phyloP scores from a whole-genome alignment of 2,797 vertebrate genomes.

The Gadopsis marmoratus region DNA sequence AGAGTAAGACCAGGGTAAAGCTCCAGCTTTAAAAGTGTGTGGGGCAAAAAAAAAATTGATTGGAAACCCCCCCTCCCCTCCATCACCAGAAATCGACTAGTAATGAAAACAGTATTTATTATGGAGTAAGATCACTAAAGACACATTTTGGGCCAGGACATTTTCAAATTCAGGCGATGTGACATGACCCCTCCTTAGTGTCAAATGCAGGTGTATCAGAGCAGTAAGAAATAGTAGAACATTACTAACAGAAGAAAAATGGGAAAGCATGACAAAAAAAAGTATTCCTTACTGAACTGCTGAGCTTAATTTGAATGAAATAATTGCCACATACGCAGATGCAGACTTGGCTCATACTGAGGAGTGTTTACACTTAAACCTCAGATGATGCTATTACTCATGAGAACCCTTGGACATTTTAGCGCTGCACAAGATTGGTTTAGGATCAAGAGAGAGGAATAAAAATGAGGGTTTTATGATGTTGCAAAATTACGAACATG shows the following conservation, averaged over 20 bases:
- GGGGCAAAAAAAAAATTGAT: background rate
- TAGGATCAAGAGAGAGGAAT: slow-evolving; percentile 30
- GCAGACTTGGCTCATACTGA: slow-evolving; percentile 42
- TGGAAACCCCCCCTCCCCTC: background rate
- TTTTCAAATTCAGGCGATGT: background rate
- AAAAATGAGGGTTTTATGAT: slow-evolving; percentile 63
- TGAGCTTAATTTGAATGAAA: slow-evolving; percentile 27
- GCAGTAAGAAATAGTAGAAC: background rate
- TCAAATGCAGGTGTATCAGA: background rate
- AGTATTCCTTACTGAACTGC: background rate
- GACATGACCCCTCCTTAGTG: background rate
- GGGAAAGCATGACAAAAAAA: background rate
- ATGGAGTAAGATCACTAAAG: background rate
- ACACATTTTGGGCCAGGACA: background rate
- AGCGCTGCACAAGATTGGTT: slow-evolving; percentile 23
- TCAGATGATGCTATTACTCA: slow-evolving; percentile 66
- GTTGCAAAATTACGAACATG: slow-evolving; percentile 63
- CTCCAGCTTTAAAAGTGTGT: background rate
- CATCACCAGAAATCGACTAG: background rate
- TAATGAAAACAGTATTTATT: background rate
- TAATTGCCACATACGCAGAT: slow-evolving; percentile 18
- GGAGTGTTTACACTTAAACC: slow-evolving; percentile 63
- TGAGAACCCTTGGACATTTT: slow-evolving; percentile 51
- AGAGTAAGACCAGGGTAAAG: background rate
- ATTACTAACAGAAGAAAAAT: background rate